Conservation (phyloP, 1,140 invertebrate genomes). For the Brachionus plicatilis region DNA sequence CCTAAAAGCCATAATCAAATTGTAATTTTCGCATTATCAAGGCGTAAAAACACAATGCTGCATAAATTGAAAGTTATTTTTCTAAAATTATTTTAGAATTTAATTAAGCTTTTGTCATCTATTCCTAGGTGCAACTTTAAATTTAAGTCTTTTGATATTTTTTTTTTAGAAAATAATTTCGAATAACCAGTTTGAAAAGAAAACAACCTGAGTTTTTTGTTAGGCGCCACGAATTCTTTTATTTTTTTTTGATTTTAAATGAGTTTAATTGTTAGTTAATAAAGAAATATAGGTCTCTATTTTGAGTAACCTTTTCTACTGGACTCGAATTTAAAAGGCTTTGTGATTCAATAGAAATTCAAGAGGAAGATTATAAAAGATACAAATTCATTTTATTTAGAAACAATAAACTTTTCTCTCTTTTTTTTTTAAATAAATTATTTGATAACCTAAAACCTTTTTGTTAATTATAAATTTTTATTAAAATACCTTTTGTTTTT, state of each 20-base stretch:
- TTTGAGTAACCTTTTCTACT: not conserved
- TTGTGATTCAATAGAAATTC: not conserved
- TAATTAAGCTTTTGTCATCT: not conserved
- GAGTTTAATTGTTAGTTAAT: not conserved
- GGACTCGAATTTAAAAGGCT: not conserved
- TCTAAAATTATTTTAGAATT: not conserved
- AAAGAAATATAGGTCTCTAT: not conserved
- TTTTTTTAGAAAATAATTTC: not conserved
- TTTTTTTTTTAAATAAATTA: not conserved
- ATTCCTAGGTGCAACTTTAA: not conserved
- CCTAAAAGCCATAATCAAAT: not conserved
- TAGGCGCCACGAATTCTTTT: not conserved
- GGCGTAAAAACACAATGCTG: not conserved
- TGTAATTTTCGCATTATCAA: constrained; percentile 9
- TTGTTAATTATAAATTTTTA: not conserved
- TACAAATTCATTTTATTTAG: not conserved
- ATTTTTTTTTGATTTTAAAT: not conserved
- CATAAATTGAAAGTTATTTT: not conserved
- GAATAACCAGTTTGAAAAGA: not conserved
- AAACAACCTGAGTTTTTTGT: not conserved
- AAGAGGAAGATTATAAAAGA: not conserved
- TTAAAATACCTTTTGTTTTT: not conserved
- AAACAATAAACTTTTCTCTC: not conserved
- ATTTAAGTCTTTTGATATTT: not conserved
- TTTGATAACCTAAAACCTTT: not conserved